These are phyloP conservation scores for Suricata suricatta DNA, from an alignment of 2,113 vertebrate genomes.

Conservation along the genomic window DNA sequence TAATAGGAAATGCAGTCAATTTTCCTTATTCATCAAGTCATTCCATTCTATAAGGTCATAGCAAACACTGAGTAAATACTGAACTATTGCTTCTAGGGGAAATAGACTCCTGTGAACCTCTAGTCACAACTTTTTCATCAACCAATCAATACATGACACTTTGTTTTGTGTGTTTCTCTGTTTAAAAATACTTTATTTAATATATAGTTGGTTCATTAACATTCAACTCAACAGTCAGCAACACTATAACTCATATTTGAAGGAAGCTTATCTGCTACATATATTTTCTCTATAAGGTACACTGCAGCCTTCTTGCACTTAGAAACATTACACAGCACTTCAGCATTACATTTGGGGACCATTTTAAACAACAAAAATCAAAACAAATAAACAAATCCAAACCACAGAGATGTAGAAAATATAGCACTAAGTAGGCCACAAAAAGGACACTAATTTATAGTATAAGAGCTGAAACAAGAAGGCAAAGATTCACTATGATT, in stretches of 20 bases:
- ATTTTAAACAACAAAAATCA: not conserved
- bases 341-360: not conserved
- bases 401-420: not conserved
- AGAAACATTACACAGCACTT: not conserved
- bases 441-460: not conserved
- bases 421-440: not conserved
- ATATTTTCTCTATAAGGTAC: not conserved
- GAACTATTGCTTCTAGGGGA: not conserved
- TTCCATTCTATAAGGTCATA: not conserved
- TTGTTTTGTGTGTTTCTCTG: not conserved
- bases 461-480: not conserved
- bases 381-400: not conserved
- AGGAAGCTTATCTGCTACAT: not conserved
- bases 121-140: not conserved
- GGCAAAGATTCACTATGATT: not conserved
- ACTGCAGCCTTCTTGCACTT: not conserved
- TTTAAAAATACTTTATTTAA: constrained; percentile 4
- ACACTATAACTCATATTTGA: not conserved
- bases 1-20: not conserved
- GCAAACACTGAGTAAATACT: not conserved
- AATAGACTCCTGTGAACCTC: not conserved
- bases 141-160: not conserved
- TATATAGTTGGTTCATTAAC: not conserved
- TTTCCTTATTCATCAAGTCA: not conserved
- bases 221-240: not conserved